phyloP scores from a whole-genome alignment of 2,888 invertebrate genomes.

The Melanophora roralis region DNA sequence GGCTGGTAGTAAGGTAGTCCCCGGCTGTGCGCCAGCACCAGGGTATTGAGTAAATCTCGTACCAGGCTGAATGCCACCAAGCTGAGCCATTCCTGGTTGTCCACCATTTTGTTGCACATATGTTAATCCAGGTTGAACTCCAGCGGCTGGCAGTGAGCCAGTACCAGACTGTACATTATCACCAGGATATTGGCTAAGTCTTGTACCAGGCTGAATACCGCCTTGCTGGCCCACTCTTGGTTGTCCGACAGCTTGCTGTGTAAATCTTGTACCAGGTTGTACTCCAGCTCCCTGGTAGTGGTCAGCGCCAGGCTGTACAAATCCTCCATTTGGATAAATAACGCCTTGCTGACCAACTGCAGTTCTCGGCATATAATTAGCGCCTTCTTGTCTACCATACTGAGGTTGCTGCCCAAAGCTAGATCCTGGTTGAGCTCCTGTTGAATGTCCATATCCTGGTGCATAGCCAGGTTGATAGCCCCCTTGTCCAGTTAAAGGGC shows the following conservation, averaged over 20 bases:
- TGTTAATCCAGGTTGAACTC: constrained; percentile 20
- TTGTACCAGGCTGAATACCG: no score
- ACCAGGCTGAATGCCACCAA: constrained; percentile 3
- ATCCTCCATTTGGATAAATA: no score
- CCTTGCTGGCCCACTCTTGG: no score
- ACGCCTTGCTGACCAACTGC: neutral
- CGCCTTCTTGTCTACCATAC: neutral
- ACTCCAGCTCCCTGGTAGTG: no score
- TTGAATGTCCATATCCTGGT: constrained; percentile 14
- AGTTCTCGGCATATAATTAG: neutral
- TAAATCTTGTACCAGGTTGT: no score
- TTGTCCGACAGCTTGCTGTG: no score
- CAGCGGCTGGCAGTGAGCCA: neutral
- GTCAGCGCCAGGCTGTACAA: no score
- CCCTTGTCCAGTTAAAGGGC: constrained; percentile 1
- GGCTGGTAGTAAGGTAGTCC: neutral
- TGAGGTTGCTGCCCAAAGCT: constrained; percentile 5
- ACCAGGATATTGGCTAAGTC: neutral
- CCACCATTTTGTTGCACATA: constrained; percentile 20
- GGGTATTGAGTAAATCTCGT: neutral
- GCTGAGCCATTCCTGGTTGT: constrained; percentile 35
- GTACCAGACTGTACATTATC: neutral
- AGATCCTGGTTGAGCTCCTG: constrained; percentile 16
- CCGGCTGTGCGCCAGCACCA: constrained; percentile 4
- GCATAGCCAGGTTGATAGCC: constrained; percentile 2